These are phyloP conservation scores for Zosterops hypoxanthus DNA, from an alignment of 2,113 vertebrate species.

Conservation along the genomic window DNA sequence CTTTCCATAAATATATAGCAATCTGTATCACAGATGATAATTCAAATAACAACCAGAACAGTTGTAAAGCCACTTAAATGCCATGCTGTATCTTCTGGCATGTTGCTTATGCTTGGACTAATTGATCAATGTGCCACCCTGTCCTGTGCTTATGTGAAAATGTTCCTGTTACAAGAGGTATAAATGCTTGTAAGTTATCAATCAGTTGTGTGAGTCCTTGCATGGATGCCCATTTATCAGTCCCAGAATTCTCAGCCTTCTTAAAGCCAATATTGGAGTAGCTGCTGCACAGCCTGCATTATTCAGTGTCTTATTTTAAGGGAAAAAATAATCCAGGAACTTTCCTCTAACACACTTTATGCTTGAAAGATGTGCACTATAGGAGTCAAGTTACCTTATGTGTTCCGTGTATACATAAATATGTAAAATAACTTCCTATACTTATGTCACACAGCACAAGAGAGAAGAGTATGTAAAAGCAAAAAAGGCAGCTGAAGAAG, in stretches of 20 bases:
- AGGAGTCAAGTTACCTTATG: not conserved
- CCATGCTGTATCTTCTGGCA: fast-evolving
- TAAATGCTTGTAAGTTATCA: slow-evolving; percentile 7
- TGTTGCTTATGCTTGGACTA: not conserved
- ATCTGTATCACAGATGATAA: not conserved
- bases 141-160: not conserved
- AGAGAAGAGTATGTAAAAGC: slow-evolving; percentile 72
- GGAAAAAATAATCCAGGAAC: not conserved
- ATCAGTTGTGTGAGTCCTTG: not conserved
- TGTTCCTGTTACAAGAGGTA: not conserved
- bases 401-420: not conserved
- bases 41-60: not conserved
- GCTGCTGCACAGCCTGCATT: not conserved
- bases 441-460: slow-evolving; percentile 68
- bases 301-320: not conserved
- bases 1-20: not conserved
- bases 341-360: not conserved
- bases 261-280: not conserved
- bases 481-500: slow-evolving; percentile 81
- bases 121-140: not conserved
- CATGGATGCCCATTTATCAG: not conserved
- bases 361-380: not conserved
- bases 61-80: not conserved
- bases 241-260: not conserved
- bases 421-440: not conserved